These are phyloP conservation scores for Epinephelus fuscoguttatus DNA, from an alignment of 2,113 vertebrate genomes.

Conservation along the genomic window DNA sequence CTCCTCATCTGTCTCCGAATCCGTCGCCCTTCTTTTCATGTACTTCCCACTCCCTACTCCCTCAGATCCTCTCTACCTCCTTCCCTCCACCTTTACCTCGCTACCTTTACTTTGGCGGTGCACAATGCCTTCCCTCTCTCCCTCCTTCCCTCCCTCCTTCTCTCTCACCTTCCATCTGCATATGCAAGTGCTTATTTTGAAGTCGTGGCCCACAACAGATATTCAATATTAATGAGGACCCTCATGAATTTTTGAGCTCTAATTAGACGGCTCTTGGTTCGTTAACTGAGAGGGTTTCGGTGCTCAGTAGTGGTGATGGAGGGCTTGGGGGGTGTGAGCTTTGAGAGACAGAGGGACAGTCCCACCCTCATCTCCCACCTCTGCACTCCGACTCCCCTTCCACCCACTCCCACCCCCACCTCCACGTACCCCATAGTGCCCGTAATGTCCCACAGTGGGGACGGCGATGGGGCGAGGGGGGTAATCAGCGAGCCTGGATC, in stretches of 20 bases:
- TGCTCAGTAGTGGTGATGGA: constrained; percentile 70
- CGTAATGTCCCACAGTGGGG: constrained; percentile 55
- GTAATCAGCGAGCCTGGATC: constrained; percentile 67
- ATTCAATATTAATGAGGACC: constrained; percentile 87
- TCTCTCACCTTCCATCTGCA: constrained; percentile 81
- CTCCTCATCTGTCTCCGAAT: constrained; percentile 61
- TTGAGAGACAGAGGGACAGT: constrained; percentile 66
- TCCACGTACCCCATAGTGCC: constrained; percentile 15
- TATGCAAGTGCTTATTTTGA: constrained; percentile 84
- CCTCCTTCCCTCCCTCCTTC: constrained; percentile 34
- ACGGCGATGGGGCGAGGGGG: constrained; percentile 35
- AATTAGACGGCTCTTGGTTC: constrained; percentile 84
- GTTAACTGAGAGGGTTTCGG: constrained; percentile 77
- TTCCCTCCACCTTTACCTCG: constrained; percentile 70
- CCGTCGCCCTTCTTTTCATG: constrained; percentile 76
- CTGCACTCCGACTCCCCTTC: constrained; percentile 34
- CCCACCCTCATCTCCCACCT: constrained; percentile 64
- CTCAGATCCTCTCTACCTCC: constrained; percentile 66
- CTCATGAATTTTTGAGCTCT: constrained; percentile 85
- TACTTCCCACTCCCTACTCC: constrained; percentile 67
- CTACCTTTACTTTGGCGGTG: constrained; percentile 67
- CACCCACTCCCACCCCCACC: constrained; percentile 14
- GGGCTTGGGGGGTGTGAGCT: constrained; percentile 55
- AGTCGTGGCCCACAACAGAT: constrained; percentile 82
- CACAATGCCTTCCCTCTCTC: constrained; percentile 44